These are phyloP conservation scores for Synanthedon tipuliformis DNA, from an alignment of 2,888 invertebrate species.

Conservation along the genomic window DNA sequence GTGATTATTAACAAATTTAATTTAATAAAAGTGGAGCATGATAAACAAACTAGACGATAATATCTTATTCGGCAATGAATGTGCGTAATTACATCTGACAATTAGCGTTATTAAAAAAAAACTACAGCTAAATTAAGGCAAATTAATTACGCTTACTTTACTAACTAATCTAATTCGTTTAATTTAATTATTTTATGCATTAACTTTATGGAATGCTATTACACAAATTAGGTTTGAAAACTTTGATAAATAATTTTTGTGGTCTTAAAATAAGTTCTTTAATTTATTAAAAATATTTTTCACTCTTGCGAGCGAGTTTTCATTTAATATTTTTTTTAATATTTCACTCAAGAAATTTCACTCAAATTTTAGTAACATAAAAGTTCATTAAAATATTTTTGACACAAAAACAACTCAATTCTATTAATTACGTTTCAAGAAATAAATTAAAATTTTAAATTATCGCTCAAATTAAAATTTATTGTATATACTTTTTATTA, in stretches of 20 bases:
- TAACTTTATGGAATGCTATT: slow-evolving; percentile 15
- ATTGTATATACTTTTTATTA: too few species aligned
- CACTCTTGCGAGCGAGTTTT: too few species aligned
- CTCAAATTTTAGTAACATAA: too few species aligned
- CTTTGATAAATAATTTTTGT: slow-evolving; percentile 15
- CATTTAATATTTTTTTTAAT: too few species aligned
- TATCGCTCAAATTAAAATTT: too few species aligned
- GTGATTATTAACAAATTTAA: too few species aligned
- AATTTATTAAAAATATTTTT: too few species aligned
- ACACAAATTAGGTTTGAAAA: slow-evolving; percentile 14
- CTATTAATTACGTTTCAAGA: too few species aligned
- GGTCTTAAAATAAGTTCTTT: slow-evolving; percentile 2
- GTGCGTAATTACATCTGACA: slow-evolving; percentile 24
- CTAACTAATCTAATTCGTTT: slow-evolving; percentile 22
- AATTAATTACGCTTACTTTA: slow-evolving; percentile 29
- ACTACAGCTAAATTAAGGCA: slow-evolving; percentile 23
- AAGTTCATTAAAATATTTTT: too few species aligned
- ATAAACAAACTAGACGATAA: background rate
- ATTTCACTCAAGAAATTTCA: too few species aligned
- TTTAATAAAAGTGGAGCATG: background rate
- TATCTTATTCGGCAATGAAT: background rate
- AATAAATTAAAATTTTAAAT: too few species aligned
- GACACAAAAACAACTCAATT: too few species aligned
- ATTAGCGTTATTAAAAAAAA: slow-evolving; percentile 29
- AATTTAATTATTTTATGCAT: slow-evolving; percentile 17